Percentiles rank a stretch among this genome's conserved stretches.
Evolutionary conservation across 2,113 vertebrate species (phyloP).

Genomic region (Cebidichthys violaceus): DNA sequence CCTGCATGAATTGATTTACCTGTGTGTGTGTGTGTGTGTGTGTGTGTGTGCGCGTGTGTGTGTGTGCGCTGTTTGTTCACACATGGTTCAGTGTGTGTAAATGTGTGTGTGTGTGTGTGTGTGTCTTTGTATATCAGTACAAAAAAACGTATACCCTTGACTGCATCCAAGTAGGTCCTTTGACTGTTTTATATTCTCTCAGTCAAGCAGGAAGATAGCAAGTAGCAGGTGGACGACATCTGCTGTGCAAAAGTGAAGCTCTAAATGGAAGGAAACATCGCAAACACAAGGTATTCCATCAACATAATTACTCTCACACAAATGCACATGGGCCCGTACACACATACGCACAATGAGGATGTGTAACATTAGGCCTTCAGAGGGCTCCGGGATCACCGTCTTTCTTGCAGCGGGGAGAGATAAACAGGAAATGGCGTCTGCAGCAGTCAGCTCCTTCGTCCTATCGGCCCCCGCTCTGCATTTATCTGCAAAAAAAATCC

Average conservation of each 20-base stretch:
- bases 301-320: constrained; percentile 63
- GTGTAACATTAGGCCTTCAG: constrained; percentile 46
- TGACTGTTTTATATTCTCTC: constrained; percentile 55
- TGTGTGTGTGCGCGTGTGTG: constrained; percentile 17
- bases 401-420: constrained; percentile 53
- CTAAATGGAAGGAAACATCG: constrained; percentile 53
- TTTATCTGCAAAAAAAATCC: constrained; percentile 71
- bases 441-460: constrained; percentile 52
- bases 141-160: constrained; percentile 51
- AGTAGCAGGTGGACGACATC: constrained; percentile 66
- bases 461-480: constrained; percentile 48
- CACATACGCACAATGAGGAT: constrained; percentile 29
- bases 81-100: neutral
- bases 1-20: constrained; percentile 53
- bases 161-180: constrained; percentile 32
- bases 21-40: constrained; percentile 22
- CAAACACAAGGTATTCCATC: constrained; percentile 61
- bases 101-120: constrained; percentile 11
- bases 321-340: constrained; percentile 21
- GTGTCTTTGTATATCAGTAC: constrained; percentile 9
- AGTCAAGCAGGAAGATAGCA: constrained; percentile 42
- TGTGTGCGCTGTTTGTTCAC: constrained; percentile 21
- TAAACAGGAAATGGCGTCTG: constrained; percentile 61
- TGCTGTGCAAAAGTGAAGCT: constrained; percentile 57
- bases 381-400: constrained; percentile 44